Evolutionary conservation across 1,140 invertebrate genomes (phyloP).

Genomic region (Brachionus manjavacas): DNA sequence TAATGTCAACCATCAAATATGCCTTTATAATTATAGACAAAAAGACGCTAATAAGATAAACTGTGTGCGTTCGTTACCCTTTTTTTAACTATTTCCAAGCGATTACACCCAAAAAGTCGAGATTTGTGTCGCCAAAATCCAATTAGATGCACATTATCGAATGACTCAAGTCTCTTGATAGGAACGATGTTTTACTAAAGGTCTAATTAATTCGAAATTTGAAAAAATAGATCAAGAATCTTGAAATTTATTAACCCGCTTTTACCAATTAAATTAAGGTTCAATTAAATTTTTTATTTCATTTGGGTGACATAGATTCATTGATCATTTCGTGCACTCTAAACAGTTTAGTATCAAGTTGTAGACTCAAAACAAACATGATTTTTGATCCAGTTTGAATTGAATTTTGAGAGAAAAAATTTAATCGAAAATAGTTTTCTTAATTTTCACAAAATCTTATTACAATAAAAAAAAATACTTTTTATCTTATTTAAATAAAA

Average conservation of each 20-base stretch:
- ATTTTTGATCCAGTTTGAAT: neutral
- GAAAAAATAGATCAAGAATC: neutral
- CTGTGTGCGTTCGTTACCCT: neutral
- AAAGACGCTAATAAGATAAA: neutral
- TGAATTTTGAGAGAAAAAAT: neutral
- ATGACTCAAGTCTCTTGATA: neutral
- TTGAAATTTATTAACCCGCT: constrained; percentile 19
- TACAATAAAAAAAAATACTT: neutral
- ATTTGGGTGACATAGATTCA: neutral
- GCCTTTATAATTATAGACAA: neutral
- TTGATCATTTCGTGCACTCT: neutral
- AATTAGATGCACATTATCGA: neutral
- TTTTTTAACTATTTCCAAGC: neutral
- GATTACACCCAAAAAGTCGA: neutral
- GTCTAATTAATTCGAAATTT: neutral
- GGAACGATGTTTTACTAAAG: neutral
- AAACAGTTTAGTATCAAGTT: neutral
- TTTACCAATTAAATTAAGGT: neutral
- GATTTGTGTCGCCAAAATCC: neutral
- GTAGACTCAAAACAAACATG: neutral
- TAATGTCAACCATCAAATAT: constrained; percentile 21
- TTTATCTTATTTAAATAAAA: neutral
- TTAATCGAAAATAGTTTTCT: neutral
- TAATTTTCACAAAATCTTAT: neutral
- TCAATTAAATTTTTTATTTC: neutral